These are phyloP conservation scores for Phoxinus phoxinus DNA, from an alignment of 2,113 vertebrate genomes.

Conservation along the genomic window DNA sequence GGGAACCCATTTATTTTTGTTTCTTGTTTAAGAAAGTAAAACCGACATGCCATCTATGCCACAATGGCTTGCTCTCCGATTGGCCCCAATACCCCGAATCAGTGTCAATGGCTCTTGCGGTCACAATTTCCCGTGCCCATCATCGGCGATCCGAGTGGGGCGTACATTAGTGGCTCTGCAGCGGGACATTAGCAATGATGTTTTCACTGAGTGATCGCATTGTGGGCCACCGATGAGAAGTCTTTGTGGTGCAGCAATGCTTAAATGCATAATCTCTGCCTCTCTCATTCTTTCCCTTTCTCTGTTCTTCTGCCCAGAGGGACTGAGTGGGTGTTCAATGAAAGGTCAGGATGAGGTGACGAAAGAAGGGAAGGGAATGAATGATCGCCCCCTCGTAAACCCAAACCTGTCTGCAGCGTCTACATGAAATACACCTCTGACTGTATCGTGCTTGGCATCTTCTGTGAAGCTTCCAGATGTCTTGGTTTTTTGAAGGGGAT, in stretches of 20 bases:
- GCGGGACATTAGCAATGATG: not conserved
- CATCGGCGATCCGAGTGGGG: not conserved
- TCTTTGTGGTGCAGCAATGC: conserved; percentile 1
- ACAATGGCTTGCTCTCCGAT: not conserved
- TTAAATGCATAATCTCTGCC: not conserved
- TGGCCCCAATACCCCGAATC: not conserved
- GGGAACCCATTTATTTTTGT: not conserved
- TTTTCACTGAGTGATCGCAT: not conserved
- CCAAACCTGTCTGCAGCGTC: not conserved
- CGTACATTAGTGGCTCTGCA: not conserved
- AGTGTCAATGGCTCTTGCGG: conserved; percentile 2
- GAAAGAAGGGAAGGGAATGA: conserved; percentile 50
- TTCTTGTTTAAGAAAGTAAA: conserved; percentile 1
- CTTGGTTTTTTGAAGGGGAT: not conserved
- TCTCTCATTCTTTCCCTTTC: not conserved
- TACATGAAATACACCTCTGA: not conserved
- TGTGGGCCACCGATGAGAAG: not conserved
- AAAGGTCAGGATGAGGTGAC: conserved; percentile 70
- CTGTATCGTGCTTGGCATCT: conserved; percentile 24
- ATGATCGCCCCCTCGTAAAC: not conserved
- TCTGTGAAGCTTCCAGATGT: not conserved
- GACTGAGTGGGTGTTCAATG: conserved; percentile 62
- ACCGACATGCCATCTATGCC: not conserved
- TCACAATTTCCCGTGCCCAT: not conserved
- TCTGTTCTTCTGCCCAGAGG: conserved; percentile 9